These are phyloP conservation scores for Ceyx margarethae DNA, from an alignment of 2,113 vertebrate genomes.

Conservation along the genomic window DNA sequence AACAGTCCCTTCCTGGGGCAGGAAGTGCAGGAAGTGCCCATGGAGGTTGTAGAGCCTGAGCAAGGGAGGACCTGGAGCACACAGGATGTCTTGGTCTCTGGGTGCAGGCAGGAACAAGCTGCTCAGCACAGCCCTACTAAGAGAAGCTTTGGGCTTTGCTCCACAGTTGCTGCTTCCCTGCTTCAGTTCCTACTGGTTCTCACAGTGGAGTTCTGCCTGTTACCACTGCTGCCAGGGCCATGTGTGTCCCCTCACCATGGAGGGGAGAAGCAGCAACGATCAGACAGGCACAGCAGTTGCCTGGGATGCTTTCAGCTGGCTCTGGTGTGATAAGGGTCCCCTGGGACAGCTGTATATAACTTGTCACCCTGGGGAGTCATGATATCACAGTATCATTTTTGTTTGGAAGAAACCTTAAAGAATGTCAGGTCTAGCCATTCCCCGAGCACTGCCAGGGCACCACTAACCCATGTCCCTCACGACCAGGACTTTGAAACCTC, in stretches of 20 bases:
- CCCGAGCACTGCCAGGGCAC: too few species aligned
- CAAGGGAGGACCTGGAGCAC: accelerated
- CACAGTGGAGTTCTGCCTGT: neutral
- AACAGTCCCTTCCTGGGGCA: neutral
- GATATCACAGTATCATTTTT: neutral
- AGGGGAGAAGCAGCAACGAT: too few species aligned
- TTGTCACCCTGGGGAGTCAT: neutral
- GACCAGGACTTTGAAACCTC: neutral
- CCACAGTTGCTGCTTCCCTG: accelerated
- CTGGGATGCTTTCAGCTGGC: neutral
- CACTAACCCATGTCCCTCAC: too few species aligned
- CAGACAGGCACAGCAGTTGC: accelerated
- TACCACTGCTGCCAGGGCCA: neutral
- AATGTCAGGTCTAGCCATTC: neutral
- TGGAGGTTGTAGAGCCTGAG: accelerated
- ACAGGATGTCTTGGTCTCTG: accelerated
- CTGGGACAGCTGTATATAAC: accelerated
- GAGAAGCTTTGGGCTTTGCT: neutral
- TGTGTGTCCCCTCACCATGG: accelerated
- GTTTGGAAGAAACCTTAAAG: neutral
- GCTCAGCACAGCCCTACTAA: neutral
- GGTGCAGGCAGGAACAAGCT: neutral
- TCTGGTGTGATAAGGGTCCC: accelerated
- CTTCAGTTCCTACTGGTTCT: neutral
- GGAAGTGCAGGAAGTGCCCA: accelerated